Evolutionary conservation across 1,140 invertebrate species (phyloP).

Genomic region (Ladona fulva): DNA sequence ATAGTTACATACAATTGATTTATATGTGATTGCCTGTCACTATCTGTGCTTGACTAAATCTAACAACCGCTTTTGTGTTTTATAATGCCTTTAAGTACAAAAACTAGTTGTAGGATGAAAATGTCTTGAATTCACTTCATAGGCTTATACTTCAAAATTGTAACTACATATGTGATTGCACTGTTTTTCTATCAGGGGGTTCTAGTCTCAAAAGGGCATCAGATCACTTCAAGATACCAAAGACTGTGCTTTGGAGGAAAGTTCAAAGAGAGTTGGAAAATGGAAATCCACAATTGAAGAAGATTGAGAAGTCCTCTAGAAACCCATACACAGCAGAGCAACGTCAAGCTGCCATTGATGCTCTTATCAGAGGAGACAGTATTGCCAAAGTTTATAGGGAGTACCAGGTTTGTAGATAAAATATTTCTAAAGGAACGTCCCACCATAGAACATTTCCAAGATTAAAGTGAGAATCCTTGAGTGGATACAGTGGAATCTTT

Average conservation of each 20-base stretch:
- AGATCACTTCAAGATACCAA: conserved; percentile 45
- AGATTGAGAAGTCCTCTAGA: conserved; percentile 40
- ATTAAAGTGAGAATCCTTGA: too few species aligned
- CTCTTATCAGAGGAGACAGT: conserved; percentile 44
- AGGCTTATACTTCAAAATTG: background rate
- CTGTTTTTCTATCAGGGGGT: conserved; percentile 31
- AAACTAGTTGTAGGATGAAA: too few species aligned
- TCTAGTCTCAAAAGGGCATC: conserved; percentile 40
- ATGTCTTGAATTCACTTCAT: too few species aligned
- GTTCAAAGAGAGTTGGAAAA: conserved; percentile 35
- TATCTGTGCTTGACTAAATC: too few species aligned
- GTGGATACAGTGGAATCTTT: too few species aligned
- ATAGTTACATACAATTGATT: too few species aligned
- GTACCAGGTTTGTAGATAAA: conserved; percentile 22
- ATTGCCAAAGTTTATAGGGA: conserved; percentile 44
- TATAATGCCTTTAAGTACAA: too few species aligned
- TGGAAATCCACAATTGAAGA: conserved; percentile 26
- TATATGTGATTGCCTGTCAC: too few species aligned
- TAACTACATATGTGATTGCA: conserved; percentile 16
- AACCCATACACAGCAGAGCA: conserved; percentile 33
- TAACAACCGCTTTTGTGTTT: too few species aligned
- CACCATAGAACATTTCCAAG: too few species aligned
- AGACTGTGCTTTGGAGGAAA: conserved; percentile 50
- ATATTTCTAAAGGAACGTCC: too few species aligned
- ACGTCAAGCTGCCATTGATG: conserved; percentile 40